Evolutionary conservation across 2,888 invertebrate genomes (phyloP).

Genomic region (Tyria jacobaeae): DNA sequence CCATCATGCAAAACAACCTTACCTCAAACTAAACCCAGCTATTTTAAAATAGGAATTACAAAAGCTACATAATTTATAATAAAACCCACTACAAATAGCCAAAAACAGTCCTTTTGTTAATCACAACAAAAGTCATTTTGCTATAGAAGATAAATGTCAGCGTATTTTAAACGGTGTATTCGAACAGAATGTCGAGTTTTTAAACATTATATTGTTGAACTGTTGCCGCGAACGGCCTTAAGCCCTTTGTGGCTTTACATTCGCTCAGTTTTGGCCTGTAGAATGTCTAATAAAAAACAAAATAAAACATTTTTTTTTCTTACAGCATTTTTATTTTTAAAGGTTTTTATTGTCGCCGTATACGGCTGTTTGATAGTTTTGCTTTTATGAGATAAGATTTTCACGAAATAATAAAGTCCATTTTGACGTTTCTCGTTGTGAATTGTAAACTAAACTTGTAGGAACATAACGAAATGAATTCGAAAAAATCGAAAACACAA

Average conservation of each 20-base stretch:
- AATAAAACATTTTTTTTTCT: background rate
- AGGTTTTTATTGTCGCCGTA: background rate
- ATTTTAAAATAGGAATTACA: background rate
- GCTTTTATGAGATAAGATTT: too few species aligned
- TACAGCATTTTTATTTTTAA: background rate
- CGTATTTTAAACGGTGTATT: constrained; percentile 31
- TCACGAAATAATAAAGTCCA: too few species aligned
- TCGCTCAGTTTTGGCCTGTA: constrained; percentile 27
- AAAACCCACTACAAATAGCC: too few species aligned
- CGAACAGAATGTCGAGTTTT: constrained; percentile 32
- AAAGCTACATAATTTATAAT: too few species aligned
- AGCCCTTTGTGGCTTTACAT: constrained; percentile 48
- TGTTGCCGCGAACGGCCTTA: constrained; percentile 29
- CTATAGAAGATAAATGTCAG: constrained; percentile 5
- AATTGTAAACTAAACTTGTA: too few species aligned
- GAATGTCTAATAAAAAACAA: background rate
- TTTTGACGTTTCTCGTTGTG: too few species aligned
- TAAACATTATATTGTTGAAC: constrained; percentile 45
- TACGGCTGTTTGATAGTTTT: too few species aligned
- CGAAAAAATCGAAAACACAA: too few species aligned
- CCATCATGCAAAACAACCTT: background rate
- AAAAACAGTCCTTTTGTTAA: too few species aligned
- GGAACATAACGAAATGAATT: too few species aligned
- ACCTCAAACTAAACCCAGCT: background rate
- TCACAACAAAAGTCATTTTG: constrained; percentile 5